These are phyloP conservation scores for Butastur rufipennis DNA, from an alignment of 2,113 vertebrate species.

Conservation along the genomic window DNA sequence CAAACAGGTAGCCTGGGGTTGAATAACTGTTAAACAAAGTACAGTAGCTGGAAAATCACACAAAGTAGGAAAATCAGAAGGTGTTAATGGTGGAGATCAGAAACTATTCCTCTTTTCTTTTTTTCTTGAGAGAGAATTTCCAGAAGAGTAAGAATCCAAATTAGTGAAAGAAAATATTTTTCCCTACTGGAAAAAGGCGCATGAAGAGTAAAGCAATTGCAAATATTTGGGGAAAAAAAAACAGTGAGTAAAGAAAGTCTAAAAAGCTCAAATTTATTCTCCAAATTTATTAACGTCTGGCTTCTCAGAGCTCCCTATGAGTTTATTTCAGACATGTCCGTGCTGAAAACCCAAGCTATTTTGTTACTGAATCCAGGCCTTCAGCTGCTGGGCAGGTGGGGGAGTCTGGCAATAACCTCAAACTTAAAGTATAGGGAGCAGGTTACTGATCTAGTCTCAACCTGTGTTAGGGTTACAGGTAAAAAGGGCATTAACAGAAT, in stretches of 20 bases:
- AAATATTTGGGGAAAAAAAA: neutral
- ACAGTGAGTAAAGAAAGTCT: rapidly evolving
- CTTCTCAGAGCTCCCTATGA: rapidly evolving
- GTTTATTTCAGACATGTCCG: neutral
- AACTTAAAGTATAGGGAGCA: neutral
- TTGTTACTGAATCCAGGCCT: neutral
- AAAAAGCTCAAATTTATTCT: neutral
- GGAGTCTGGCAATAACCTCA: neutral
- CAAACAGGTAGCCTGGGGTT: neutral
- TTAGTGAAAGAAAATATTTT: neutral
- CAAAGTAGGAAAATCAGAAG: neutral
- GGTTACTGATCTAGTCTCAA: neutral
- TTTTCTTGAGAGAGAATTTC: neutral
- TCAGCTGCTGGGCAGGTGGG: neutral
- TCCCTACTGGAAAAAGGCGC: neutral
- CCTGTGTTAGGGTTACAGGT: neutral
- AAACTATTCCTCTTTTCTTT: neutral
- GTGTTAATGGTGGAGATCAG: neutral
- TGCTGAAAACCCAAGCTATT: neutral
- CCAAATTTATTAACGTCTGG: neutral
- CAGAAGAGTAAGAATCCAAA: neutral
- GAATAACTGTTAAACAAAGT: neutral
- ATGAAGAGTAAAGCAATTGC: neutral
- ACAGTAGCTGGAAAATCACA: neutral
- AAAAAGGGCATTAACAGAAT: neutral